Percentiles rank a stretch among this genome's conserved stretches.
phyloP scores from a whole-genome alignment of 2,797 vertebrate genomes.

The Melanotaenia nigrans region DNA sequence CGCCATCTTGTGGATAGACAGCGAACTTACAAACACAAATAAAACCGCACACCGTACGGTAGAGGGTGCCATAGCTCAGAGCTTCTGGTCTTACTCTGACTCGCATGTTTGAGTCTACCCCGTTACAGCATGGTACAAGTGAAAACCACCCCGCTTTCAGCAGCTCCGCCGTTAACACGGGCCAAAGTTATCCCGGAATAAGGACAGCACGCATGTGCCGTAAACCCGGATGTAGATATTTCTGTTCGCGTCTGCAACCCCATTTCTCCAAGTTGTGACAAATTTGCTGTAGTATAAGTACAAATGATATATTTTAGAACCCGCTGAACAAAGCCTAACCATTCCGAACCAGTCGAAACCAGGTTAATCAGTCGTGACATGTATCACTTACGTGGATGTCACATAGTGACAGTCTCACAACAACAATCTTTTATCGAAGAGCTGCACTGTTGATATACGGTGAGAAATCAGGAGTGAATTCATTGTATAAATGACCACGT shows the following conservation, averaged over 20 bases:
- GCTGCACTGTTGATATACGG: conserved; percentile 46
- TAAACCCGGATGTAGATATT: conserved; percentile 89
- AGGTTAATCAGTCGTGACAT: conserved; percentile 49
- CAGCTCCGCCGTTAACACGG: conserved; percentile 82
- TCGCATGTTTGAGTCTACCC: conserved; percentile 45
- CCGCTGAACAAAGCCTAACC: conserved; percentile 15
- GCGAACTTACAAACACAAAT: conserved; percentile 8
- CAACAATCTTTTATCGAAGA: conserved; percentile 13
- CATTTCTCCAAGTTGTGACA: conserved; percentile 48
- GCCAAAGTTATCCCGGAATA: conserved; percentile 93
- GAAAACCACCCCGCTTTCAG: conserved; percentile 60
- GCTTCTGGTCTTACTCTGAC: conserved; percentile 23
- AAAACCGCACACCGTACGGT: conserved; percentile 15
- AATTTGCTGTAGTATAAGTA: conserved; percentile 6
- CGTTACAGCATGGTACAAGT: conserved; percentile 52
- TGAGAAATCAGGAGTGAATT: conserved; percentile 28
- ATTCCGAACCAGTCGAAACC: conserved; percentile 52
- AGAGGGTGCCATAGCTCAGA: conserved; percentile 67
- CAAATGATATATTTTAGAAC: conserved; percentile 16
- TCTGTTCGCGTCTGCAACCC: conserved; percentile 48
- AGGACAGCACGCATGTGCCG: conserved; percentile 90
- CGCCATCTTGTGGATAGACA: conserved; percentile 66
- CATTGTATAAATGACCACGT: not conserved
- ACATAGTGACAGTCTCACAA: conserved; percentile 35
- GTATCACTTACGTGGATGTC: conserved; percentile 18